Evolutionary conservation across 1,140 invertebrate species (phyloP), one percentile per base, ranked within the genome.

Genomic region (Araneus ventricosus): DNA sequence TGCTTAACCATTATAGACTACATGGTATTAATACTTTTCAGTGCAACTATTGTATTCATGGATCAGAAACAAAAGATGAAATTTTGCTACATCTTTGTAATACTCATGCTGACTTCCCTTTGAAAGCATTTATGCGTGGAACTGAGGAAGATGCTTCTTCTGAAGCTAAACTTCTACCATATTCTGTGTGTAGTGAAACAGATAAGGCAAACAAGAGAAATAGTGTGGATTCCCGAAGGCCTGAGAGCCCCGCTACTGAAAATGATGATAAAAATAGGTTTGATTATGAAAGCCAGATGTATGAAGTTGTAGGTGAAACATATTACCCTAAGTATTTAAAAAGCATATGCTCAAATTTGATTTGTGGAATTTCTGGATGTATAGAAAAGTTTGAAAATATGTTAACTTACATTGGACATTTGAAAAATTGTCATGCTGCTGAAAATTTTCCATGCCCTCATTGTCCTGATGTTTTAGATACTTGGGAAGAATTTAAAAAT

Each of bases 21-120:
- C 96, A 96, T 80, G 95, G 95, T 17, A 95, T 95, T 93, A 95
- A 95, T 52, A 96, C 95, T 41, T 96, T 95, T 79, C 96, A 96
- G 84, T 96, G 96, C 85, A 94, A 96, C 3, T 96, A 96, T 93
- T 96, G 96, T 92, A 57, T 95, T 17, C 95, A 95, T 94, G 96
- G 96, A 10, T 94, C 95, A 4, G 95, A 96, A n/a, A 94, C 94
- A 10, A 92, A 95, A 5, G 94, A 94, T 22, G 96, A 96, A 27
- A 94, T 96, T 34, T 95, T 96, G 22, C 94, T 94, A 57, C 96
- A 96, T 95, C 94, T 96, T 2, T 95, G 95, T 67, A 94, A 94
- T 24, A 93, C 94, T 34, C 96, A 96, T 94, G 95, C 95, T 17
- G 95, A 96, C 94, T 95, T 95, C 86, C 94, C 95, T 4, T 95